Evolutionary conservation across 2,113 vertebrate species (phyloP), one percentile per base, ranked within the genome.

Genomic region (Scytalopus superciliaris): DNA sequence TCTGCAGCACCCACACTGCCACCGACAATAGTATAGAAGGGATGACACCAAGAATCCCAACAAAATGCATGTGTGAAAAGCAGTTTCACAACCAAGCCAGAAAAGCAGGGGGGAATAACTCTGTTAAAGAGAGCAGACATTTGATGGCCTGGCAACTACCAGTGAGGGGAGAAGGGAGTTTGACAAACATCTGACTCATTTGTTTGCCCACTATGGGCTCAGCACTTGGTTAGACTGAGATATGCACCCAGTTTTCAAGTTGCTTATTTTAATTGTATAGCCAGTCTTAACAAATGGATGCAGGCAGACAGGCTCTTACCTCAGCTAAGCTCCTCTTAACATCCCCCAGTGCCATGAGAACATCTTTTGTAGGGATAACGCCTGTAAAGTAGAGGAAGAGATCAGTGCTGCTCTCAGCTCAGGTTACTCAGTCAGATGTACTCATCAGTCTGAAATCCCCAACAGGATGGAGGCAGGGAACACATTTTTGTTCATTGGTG

Each of bases 341-440:
- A 57, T 99, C 98, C 49, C 98, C 98, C 94, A 99, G 96, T 97
- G 99, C 98, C 73, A 96, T 96, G 44, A 99, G 98, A 69, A 99
- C 98, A 21, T 99, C 99, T 95, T 98, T 99, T 33, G 99, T 98
- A 49, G 98, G 97, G n/a, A 99, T 97, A 76, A 99, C 97, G 3
- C 99, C 99, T 99, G 96, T 9, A 90, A 89, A 84, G 86, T 44
- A 93, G 33, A 89, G 19, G 55, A 62, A 92, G 49, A 76, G 50
- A 50, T 97, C 52, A 97, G 90, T 55, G 77, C 40, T 69, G 40
- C 56, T 47, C 50, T 68, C 83, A 89, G 90, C 63, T 85, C 77
- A 69, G 13, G 28, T 59, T 64, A 87, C 37, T 89, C 76, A 78
- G 62, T 39, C 12, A 85, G 62, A 94, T 11, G 7, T 35, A 76